Base-by-base conservation (phyloP, 2,113 vertebrate species). In the Gasterosteus aculeatus region DNA sequence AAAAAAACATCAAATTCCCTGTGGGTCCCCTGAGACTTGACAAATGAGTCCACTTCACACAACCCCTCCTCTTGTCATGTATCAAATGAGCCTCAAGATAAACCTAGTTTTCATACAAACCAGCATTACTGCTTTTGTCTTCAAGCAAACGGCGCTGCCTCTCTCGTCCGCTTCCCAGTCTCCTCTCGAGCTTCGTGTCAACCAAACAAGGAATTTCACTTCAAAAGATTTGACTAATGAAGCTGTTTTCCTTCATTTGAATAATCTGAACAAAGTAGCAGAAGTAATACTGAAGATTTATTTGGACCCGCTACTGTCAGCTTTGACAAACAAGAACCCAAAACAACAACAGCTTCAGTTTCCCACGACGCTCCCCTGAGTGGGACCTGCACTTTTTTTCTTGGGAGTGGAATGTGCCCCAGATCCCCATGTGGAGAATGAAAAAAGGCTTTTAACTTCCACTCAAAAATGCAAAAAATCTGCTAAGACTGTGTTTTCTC, bases 401-500 rank as follows among this genome's bases (percentile, higher is more conserved):
- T 70, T 69, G 75, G 82, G 75, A 87, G 78, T 73, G 83, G 89
- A 93, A 91, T 86, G 82, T 87, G 77, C 88, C 83, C 80, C 82
- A 82, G 80, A 78, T 80, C 73, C 69, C 72, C 51, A 72, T 77
- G 69, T 63, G 69, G 53, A 82, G 81, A 72, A 80, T 78, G 62
- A 72, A 69, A 80, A 65, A 64, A 81, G 58, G 22, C 89, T 90
- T 93, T 91, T 86, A 90, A 89, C 78, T 88, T 88, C 66, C 41
- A 80, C 82, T 81, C 69, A 93, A 85, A 92, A 86, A 92, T 93
- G 87, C 65, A 90, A 91, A 75, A 93, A 92, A 89, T 90, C 80
- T 86, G 85, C 78, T 65, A 91, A 93, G 89, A 94, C 85, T 89
- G 87, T 83, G 65, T 66, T 85, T 79, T 86, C 81, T 93, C 92